Evolutionary conservation across 2,113 vertebrate species (phyloP), one percentile per base, ranked within the genome.

Genomic region (Ameiurus melas): DNA sequence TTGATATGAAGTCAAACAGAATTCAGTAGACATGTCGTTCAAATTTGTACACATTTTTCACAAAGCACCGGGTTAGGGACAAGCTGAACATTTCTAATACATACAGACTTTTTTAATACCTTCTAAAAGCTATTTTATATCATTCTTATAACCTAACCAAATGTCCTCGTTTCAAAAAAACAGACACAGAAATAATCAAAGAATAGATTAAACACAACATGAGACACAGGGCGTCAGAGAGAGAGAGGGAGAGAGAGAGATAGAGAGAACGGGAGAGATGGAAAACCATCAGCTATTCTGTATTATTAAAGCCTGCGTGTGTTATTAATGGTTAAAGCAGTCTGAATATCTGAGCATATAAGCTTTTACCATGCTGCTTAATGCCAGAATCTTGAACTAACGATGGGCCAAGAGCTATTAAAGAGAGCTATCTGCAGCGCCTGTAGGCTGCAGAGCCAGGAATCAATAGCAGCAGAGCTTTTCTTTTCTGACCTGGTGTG

Each of bases 291-390:
- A 36, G 30, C 60, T 80, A 80, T 81, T 82, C 73, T 60, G 47
- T 73, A 70, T 62, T 68, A 90, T 87, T 86, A 80, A 83, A 85
- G 78, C 19, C 75, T 90, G 84, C 39, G 71, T 84, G 71, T 88
- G 87, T 83, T 90, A 88, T 88, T 90, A 88, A 88, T 86, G 60
- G 87, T 88, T 88, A 90, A 88, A 88, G 87, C 87, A 86, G 87
- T 79, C 70, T 22, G 68, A 85, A 55, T 85, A 85, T 85, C 51
- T 85, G 51, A 73, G 84, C 13, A 25, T 73, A 30, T 58, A 73
- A 86, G 85, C 85, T 86, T 68, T 85, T 90, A 68, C 85, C 82
- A 62, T 88, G 79, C 84, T 53, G 79, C 87, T 88, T 88, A 88
- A 88, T 90, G 84, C 87, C 89, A 80, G 78, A 73, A 85, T 64